Evolutionary conservation across 1,140 invertebrate species (phyloP).

Genomic region (Bemisia tabaci): DNA sequence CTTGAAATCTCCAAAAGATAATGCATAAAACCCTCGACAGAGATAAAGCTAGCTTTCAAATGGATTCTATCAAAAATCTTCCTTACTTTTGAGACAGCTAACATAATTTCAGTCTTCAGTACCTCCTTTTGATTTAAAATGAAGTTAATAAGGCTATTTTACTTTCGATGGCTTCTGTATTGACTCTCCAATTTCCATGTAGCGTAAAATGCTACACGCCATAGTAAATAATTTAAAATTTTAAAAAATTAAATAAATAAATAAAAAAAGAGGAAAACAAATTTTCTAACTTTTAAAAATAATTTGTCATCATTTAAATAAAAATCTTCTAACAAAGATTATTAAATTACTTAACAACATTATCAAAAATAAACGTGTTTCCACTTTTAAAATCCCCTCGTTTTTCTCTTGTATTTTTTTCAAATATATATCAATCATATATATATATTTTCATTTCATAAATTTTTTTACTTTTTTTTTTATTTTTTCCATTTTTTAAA

Average conservation of each 20-base stretch:
- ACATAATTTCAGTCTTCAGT: too few species aligned
- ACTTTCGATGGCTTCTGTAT: not conserved
- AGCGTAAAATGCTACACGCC: not conserved
- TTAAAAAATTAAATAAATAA: not conserved
- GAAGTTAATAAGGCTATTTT: not conserved
- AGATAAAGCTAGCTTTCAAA: too few species aligned
- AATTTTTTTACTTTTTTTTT: not conserved
- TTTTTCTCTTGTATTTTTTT: not conserved
- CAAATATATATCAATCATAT: not conserved
- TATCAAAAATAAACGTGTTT: not conserved
- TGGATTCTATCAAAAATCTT: too few species aligned
- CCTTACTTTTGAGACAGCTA: not conserved
- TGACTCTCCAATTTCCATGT: not conserved
- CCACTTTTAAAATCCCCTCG: not conserved
- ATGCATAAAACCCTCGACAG: too few species aligned
- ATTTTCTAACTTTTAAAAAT: slow-evolving; percentile 1
- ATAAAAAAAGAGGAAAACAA: not conserved
- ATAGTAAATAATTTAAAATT: not conserved
- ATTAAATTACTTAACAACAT: not conserved
- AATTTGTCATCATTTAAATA: not conserved
- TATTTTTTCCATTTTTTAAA: not conserved
- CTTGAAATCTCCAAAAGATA: too few species aligned
- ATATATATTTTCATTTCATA: not conserved
- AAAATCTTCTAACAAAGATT: not conserved
- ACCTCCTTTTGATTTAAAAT: too few species aligned